Conservation (phyloP, 2,888 invertebrate genomes). For the Apantesis nais region DNA sequence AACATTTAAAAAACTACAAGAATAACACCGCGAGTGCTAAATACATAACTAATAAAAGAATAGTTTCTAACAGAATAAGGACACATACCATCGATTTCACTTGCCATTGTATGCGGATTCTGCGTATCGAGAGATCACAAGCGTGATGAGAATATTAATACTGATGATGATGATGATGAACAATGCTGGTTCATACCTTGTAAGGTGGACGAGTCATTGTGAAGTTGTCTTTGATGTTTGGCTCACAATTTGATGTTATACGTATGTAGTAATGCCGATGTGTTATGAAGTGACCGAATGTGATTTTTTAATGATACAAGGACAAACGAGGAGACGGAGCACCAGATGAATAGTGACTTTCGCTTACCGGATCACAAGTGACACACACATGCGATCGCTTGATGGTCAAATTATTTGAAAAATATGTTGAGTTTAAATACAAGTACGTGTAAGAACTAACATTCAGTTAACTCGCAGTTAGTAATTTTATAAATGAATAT, state of each 20-base stretch:
- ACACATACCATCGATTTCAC: conserved; percentile 62
- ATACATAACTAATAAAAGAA: conserved; percentile 48
- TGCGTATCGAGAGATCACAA: conserved; percentile 78
- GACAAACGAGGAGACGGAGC: background rate
- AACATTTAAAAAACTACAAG: conserved; percentile 24
- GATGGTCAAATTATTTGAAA: too few species aligned
- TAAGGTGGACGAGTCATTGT: conserved; percentile 28
- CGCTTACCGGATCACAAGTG: too few species aligned
- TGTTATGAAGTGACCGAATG: background rate
- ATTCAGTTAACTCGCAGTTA: too few species aligned
- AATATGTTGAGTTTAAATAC: too few species aligned
- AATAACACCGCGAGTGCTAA: conserved; percentile 44
- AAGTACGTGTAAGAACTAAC: too few species aligned
- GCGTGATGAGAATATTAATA: conserved; percentile 62
- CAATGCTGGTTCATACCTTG: conserved; percentile 38
- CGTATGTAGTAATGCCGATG: background rate
- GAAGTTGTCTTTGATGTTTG: conserved; percentile 12
- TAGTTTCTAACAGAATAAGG: conserved; percentile 52
- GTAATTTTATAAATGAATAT: too few species aligned
- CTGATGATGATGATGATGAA: conserved; percentile 25
- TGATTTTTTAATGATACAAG: background rate
- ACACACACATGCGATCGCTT: too few species aligned
- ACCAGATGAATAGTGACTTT: too few species aligned
- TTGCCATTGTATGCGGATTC: conserved; percentile 77
- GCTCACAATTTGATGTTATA: conserved; percentile 7